Evolutionary conservation across 2,113 vertebrate genomes (phyloP), one percentile per base, ranked within the genome.

Genomic region (Sorex araneus): DNA sequence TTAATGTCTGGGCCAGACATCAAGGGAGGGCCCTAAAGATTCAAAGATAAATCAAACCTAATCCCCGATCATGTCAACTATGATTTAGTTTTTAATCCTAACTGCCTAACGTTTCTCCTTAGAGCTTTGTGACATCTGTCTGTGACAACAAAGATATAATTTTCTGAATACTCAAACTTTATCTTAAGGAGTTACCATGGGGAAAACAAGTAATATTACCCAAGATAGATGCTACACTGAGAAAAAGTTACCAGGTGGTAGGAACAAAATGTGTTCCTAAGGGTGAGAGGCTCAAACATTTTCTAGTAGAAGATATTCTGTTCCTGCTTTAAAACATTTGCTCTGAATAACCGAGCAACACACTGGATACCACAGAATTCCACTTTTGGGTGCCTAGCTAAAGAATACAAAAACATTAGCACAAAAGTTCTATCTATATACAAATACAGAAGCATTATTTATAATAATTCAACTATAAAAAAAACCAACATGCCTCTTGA

Each of bases 131-230:
- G 23, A 32, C 36, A 66, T 60, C 32, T 50, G 8, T 89, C 45
- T 88, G 30, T 63, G 5, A 92, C 4, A 81, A 60, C 5, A 71
- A 96, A 64, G 66, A 87, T 32, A 84, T 74, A 64, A 36, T 84
- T 84, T 87, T 89, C 77, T 83, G 67, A 84, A 83, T 74, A 36
- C 32, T 69, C 21, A 87, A 71, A 71, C 12, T 84, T 85, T 75
- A 45, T 81, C 34, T 79, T 88, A 43, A 94, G 63, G 69, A 87
- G 50, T 79, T 89, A 89, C 34, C 92, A 71, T n/a, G n/a, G n/a
- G 27, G 19, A 78, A 75, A 45, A 66, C 30, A 82, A 69, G 57
- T 73, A 50, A 19, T 85, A 45, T 70, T 75, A 36, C 50, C 47
- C 84, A 90, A 78, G 77, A 28, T 84, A 69, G 36, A 71, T 75